Evolutionary conservation across 2,113 vertebrate species (phyloP).

Genomic region (Forbesichthys agassizii): DNA sequence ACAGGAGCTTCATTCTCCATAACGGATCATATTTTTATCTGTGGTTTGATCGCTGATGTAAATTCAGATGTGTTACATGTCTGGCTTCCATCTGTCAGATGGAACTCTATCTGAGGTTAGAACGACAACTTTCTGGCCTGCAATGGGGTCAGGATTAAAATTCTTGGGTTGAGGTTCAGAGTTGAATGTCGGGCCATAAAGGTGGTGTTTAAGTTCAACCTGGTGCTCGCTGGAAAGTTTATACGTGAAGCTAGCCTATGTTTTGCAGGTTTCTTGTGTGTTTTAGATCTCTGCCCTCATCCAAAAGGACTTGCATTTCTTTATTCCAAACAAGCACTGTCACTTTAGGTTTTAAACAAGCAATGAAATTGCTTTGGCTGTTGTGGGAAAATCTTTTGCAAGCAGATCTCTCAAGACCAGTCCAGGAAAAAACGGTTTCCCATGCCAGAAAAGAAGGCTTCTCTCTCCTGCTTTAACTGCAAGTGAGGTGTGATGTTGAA

Average conservation of each 20-base stretch:
- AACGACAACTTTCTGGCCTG: conserved; percentile 9
- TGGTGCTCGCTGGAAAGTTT: conserved; percentile 36
- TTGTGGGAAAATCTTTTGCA: conserved; percentile 57
- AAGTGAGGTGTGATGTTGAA: conserved; percentile 38
- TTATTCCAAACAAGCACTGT: conserved; percentile 53
- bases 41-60: conserved; percentile 28
- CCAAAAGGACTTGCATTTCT: conserved; percentile 46
- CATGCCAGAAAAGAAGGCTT: conserved; percentile 54
- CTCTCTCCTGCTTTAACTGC: conserved; percentile 46
- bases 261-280: conserved; percentile 43
- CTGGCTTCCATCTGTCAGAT: conserved; percentile 63
- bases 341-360: conserved; percentile 56
- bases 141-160: conserved; percentile 40
- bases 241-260: conserved; percentile 21
- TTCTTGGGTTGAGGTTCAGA: conserved; percentile 43
- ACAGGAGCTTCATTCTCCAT: conserved; percentile 35
- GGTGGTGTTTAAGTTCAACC: conserved; percentile 16
- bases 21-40: conserved; percentile 47
- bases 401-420: conserved; percentile 51
- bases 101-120: conserved; percentile 31
- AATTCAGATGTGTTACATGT: conserved; percentile 43
- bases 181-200: conserved; percentile 33
- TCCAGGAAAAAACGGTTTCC: conserved; percentile 49
- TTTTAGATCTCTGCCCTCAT: conserved; percentile 25
- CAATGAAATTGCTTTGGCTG: conserved; percentile 55